Base-by-base conservation (phyloP, 2,797 vertebrate genomes). In the Chlorospingus semifuscus region DNA sequence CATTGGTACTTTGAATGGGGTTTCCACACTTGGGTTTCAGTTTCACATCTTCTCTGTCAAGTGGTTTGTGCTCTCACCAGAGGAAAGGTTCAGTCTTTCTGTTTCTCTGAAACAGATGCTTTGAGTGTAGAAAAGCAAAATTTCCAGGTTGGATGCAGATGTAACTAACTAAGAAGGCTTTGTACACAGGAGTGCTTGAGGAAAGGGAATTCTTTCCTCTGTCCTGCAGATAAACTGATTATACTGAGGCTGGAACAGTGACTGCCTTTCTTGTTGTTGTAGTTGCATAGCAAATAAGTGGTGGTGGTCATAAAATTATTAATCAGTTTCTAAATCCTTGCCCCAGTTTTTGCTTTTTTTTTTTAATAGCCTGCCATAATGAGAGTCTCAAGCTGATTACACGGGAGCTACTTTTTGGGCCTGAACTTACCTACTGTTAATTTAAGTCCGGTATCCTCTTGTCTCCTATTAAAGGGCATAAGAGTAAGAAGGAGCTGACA, bases 251-350 rank as follows among this genome's bases (percentile, higher is more conserved):
- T 89, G 75, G 63, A 91, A 80, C 68, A 74, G 60, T 77, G 50
- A 8, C 66, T 87, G 87, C 41, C 29, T 94, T 72, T 72, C 52
- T 94, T 77, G 56, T 95, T 94, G 37, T 53, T 85, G 61, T 91
- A 86, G 86, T 86, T 87, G 83, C 47, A 63, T 69, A 75, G 92
- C 53, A 83, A 91, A 11, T 95, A 79, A 81, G 77, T 57, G 44
- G 52, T 75, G 30, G 36, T 87, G 83, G 36, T 93, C 61, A 79
- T 85, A 71, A 93, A 95, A 91, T 85, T 83, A 79, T 61, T 85
- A 16, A 68, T 81, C 77, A 92, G 34, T 63, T 93, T 95, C 74
- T 95, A 91, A 94, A 91, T 92, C 37, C 36, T 64, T 91, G 37
- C 44, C 50, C 61, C 21, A 60, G 18, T 68, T 78, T n/a, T 56